Evolutionary conservation across 2,888 invertebrate species (phyloP), one percentile per base, ranked within the genome.

Genomic region (Trissolcus brochymenae): DNA sequence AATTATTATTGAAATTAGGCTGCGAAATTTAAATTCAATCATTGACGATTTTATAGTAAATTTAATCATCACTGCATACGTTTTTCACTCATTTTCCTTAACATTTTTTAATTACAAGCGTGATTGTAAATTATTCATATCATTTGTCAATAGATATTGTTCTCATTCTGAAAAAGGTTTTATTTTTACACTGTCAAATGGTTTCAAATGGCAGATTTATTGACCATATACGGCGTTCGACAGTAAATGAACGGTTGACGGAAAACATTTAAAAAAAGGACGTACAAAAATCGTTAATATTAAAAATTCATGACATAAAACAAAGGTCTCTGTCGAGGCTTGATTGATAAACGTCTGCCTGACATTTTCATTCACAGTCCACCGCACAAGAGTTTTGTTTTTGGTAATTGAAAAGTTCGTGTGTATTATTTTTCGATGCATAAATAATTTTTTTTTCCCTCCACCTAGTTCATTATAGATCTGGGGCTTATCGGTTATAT

Each of bases 401-500:
- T 51, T 51, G 14, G 40, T 60, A 60, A 60, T 60, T 60, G 49
- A 54, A 64, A 64, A 29, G 49, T n/a, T 25, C n/a, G n/a, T 35
- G 17, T n/a, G 51, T 43, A 25, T 53, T 62, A 64, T 64, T 64
- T 54, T 53, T 35, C 19, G 64, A 54, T 64, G 54, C 54, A 64
- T 54, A 64, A 64, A 54, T 54, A 64, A 54, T 41, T 64, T 25
- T 35, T 54, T 21, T 54, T 43, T 64, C 21, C 14, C 43, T 1
- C 29, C 7, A n/a, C 25, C 14, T n/a, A 11, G 17, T 60, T 60
- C 60, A 49, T 60, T 60, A 60, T 29, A 49, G 46, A 29, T 13
- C n/a, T 21, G n/a, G 43, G 19, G 59, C 40, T 17, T 25, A 14
- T 54, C 19, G 16, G 11, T 40, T 40, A 14, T 29, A 25, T 56